These are phyloP conservation scores for Tetramorium parvispinum DNA, from an alignment of 1,140 invertebrate species.

Conservation along the genomic window DNA sequence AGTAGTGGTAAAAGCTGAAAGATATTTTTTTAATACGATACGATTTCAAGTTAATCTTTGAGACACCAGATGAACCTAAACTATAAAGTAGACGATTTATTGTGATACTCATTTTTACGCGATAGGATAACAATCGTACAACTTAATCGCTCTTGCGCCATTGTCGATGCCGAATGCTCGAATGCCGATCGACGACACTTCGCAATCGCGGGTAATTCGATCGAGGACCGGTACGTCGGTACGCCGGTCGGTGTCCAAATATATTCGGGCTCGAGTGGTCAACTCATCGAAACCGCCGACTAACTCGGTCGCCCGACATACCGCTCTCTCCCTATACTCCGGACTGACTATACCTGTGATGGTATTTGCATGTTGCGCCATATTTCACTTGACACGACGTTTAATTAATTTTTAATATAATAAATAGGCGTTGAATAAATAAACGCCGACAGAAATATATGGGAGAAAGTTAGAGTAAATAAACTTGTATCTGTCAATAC, in stretches of 20 bases:
- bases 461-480: neutral
- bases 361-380: constrained; percentile 34
- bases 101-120: neutral
- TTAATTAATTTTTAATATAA: constrained; percentile 40
- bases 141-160: constrained; percentile 1
- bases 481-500: neutral
- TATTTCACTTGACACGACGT: neutral
- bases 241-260: constrained; percentile 33
- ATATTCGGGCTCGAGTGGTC: constrained; percentile 50
- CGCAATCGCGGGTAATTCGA: constrained; percentile 37
- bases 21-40: neutral
- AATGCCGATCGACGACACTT: constrained; percentile 17
- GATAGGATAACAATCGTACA: neutral
- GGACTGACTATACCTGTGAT: neutral
- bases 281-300: constrained; percentile 47
- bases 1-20: neutral
- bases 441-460: neutral
- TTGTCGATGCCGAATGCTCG: constrained; percentile 1
- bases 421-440: neutral
- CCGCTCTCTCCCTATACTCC: neutral
- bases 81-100: neutral
- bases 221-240: constrained; percentile 14
- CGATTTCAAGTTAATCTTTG: neutral
- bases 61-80: neutral
- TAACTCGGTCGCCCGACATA: constrained; percentile 24